Conservation (phyloP, 2,888 invertebrate species). For the Ctenicera cuprea region DNA sequence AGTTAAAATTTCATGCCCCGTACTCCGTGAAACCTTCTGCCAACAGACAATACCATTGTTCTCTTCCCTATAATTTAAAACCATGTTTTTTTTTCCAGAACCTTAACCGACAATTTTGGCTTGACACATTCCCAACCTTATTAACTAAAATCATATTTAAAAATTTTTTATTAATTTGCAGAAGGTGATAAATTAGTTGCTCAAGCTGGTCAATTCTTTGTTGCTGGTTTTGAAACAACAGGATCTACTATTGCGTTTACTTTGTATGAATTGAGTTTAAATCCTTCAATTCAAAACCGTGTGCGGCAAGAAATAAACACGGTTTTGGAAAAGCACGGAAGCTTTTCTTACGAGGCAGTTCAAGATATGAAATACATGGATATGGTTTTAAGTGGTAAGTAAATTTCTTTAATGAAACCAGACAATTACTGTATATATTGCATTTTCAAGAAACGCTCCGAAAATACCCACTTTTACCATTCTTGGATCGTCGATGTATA, state of each 20-base stretch:
- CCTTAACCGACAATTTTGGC: too few species aligned
- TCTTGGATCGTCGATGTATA: conserved; percentile 59
- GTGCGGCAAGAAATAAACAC: conserved; percentile 67
- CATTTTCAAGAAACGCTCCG: conserved; percentile 66
- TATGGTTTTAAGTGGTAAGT: conserved; percentile 38
- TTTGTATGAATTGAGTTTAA: conserved; percentile 67
- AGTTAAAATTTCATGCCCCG: too few species aligned
- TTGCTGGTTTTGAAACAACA: conserved; percentile 72
- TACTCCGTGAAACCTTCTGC: too few species aligned
- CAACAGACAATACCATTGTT: too few species aligned
- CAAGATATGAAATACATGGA: conserved; percentile 34
- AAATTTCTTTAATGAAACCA: conserved; percentile 51
- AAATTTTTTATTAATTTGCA: too few species aligned
- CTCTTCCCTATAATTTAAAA: too few species aligned
- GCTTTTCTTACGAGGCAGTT: conserved; percentile 25
- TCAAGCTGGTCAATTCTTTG: conserved; percentile 73
- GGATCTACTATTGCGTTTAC: conserved; percentile 67
- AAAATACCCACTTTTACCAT: conserved; percentile 65
- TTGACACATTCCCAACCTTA: too few species aligned
- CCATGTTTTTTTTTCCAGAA: too few species aligned
- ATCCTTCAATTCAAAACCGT: conserved; percentile 69
- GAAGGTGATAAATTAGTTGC: conserved; percentile 68
- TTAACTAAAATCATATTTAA: too few species aligned
- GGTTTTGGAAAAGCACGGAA: conserved; percentile 56
- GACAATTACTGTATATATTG: background rate